A percentile compares a stretch with the other conserved stretches of the same genome.
These are phyloP conservation scores for Limenitis arthemis DNA, from an alignment of 2,888 invertebrate genomes.

Conservation along the genomic window DNA sequence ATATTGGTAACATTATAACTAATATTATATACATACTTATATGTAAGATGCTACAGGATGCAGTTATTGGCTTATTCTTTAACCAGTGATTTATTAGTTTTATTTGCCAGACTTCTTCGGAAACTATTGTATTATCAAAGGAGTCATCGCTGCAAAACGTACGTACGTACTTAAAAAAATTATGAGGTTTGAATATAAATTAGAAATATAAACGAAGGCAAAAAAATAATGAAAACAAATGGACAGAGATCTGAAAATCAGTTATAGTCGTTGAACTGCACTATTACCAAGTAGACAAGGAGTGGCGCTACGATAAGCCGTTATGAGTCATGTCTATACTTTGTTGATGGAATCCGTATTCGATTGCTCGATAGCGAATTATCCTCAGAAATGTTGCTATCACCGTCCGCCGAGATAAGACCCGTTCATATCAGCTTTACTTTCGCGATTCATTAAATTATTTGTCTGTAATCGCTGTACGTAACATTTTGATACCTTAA, in stretches of 20 bases:
- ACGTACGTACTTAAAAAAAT: too few species aligned
- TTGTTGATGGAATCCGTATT: conserved; percentile 18
- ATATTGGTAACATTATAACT: too few species aligned
- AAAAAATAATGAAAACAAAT: neutral
- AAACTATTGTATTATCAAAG: too few species aligned
- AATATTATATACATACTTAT: too few species aligned
- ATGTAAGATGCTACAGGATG: too few species aligned
- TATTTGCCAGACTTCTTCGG: too few species aligned
- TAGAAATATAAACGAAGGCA: neutral
- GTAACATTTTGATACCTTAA: neutral
- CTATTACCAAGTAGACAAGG: conserved; percentile 38
- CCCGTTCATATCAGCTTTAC: neutral
- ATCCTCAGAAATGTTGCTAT: conserved; percentile 23
- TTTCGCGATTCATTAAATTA: neutral
- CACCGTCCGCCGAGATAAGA: conserved; percentile 16
- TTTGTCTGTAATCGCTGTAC: neutral
- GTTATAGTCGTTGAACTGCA: conserved; percentile 10
- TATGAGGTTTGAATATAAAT: neutral
- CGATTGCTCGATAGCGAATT: conserved; percentile 18
- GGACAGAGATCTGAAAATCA: neutral
- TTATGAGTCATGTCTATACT: conserved; percentile 26
- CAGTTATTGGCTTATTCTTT: too few species aligned
- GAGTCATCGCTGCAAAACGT: too few species aligned
- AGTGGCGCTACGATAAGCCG: conserved; percentile 44
- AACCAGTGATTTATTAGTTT: too few species aligned